Base-by-base conservation (phyloP, 2,888 invertebrate species). In the Pyralis farinalis region DNA sequence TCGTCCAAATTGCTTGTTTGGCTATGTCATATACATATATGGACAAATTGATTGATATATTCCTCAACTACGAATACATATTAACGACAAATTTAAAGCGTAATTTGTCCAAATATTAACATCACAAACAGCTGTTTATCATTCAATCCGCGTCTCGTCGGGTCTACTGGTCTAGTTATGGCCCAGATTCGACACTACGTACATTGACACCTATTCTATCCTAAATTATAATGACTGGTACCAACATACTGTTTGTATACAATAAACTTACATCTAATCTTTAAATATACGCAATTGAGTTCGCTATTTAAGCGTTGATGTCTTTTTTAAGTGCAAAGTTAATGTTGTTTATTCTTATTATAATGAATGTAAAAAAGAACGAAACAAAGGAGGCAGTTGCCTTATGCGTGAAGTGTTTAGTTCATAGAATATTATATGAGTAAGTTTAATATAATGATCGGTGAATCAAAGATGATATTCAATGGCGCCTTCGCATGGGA, bases 191-290 rank as follows among this genome's bases (percentile, higher is more conserved):
- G 51, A 51, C 51, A 53, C 43, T 21, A 7, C 46, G 64, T 50
- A 27, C 64, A 35, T 51, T 63, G 64, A 67, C 67, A 61, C 50
- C 47, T 46, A 54, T 51, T 25, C 25, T 46, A 29, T 29, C 11
- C 29, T 29, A 29, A 29, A 29, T 29, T 5, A 29, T 29, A 29
- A 1, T 16, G 16, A 2, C 16, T 16, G 16, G 2, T 16, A 16
- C 16, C 16, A 16, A 16, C 16, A 16, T 16, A 16, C 16, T 16
- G 4, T 16, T 16, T 16, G 4, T 4, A 16, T 16, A 3, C 16
- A 16, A 16, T 4, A 16, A 16, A 16, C 16, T 16, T 3, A 4
- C 2, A 16, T 4, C 16, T 16, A 16, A 9, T 20, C 6, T n/a
- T 33, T n/a, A 20, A 20, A 7, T 7, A 3, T 21, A 10, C 2